Conservation (phyloP, 2,888 invertebrate species). For the Pandemis cinnamomeana region DNA sequence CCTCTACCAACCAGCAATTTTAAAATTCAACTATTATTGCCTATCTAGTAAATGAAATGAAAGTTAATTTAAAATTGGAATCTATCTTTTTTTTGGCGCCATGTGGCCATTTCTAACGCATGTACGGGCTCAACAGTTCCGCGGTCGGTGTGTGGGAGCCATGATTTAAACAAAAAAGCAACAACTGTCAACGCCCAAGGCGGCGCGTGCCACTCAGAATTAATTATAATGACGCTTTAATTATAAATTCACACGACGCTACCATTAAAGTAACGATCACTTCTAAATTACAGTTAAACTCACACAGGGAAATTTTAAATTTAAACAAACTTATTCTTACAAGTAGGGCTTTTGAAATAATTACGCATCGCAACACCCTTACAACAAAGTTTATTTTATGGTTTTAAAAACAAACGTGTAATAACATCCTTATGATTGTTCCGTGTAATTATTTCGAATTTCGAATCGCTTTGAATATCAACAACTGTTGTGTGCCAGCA, state of each 20-base stretch:
- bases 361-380: slow-evolving; percentile 56
- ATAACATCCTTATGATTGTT: slow-evolving; percentile 62
- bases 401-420: slow-evolving; percentile 70
- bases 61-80: background rate
- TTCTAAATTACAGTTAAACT: slow-evolving; percentile 49
- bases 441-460: slow-evolving; percentile 65
- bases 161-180: slow-evolving; percentile 47
- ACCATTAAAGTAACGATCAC: slow-evolving; percentile 63
- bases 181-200: slow-evolving; percentile 65
- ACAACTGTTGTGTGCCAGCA: slow-evolving; percentile 67
- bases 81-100: background rate
- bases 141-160: slow-evolving; percentile 25
- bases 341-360: slow-evolving; percentile 49
- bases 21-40: background rate
- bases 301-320: slow-evolving; percentile 26
- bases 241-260: slow-evolving; percentile 69
- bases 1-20: background rate
- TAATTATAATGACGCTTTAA: slow-evolving; percentile 71
- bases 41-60: background rate
- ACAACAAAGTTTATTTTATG: slow-evolving; percentile 58
- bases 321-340: slow-evolving; percentile 23
- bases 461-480: slow-evolving; percentile 68
- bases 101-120: slow-evolving; percentile 11
- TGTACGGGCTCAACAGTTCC: slow-evolving; percentile 11
- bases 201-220: slow-evolving; percentile 63